Evolutionary conservation across 2,113 vertebrate genomes (phyloP).

Genomic region (Potamarius usumacintae): DNA sequence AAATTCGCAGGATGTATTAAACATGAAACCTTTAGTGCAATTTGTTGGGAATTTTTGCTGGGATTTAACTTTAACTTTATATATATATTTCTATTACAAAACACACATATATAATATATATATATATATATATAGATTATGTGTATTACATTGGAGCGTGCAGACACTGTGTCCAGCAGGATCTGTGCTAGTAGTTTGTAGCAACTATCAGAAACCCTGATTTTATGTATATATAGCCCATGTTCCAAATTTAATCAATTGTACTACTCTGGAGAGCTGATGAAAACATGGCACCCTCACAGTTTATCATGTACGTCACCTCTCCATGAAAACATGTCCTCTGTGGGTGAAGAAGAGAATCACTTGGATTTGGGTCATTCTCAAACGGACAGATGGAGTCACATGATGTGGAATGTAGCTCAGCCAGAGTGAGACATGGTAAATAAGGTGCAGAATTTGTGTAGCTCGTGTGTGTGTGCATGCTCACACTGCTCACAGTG

Average conservation of each 20-base stretch:
- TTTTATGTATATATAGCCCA: not conserved
- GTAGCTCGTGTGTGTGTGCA: conserved; percentile 21
- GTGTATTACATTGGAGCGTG: too few species aligned
- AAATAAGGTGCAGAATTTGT: conserved; percentile 47
- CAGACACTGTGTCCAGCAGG: not conserved
- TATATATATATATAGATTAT: too few species aligned
- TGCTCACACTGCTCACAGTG: conserved; percentile 43
- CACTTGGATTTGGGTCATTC: not conserved
- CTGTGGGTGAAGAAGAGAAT: not conserved
- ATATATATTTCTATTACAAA: too few species aligned
- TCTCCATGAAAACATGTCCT: not conserved
- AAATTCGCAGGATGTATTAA: not conserved
- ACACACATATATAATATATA: not conserved
- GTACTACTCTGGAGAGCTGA: too few species aligned
- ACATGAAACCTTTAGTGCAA: not conserved
- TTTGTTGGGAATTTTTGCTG: not conserved
- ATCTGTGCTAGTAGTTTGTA: not conserved
- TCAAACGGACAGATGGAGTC: not conserved
- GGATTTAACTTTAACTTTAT: not conserved
- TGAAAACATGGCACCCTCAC: not conserved
- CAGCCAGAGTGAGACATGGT: not conserved
- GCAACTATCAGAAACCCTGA: not conserved
- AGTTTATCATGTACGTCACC: not conserved
- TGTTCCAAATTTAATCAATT: too few species aligned
- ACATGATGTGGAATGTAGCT: conserved; percentile 14